Evolutionary conservation across 2,113 vertebrate genomes (phyloP), one percentile per base, ranked within the genome.

Genomic region (Bambusicola thoracicus): DNA sequence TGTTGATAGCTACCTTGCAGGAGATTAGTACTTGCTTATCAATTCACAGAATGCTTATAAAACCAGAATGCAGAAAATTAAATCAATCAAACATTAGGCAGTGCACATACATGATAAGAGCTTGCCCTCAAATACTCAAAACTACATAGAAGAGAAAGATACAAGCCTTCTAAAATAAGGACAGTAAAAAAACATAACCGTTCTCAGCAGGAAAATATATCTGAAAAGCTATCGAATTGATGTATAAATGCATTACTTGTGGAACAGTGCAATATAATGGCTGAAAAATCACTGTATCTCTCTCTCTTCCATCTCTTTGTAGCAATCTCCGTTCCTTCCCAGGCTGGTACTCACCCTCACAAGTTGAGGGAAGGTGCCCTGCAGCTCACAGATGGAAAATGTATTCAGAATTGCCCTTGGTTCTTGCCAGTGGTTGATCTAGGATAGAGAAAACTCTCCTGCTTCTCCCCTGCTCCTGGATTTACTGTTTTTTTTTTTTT

Each of bases 201-300:
- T 86, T 80, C 7, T 85, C 25, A 61, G 16, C 2, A 27, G 7
- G 34, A 62, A 89, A 87, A 79, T 55, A 6, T n/a, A 15, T 72
- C 53, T 80, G 5, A 85, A 92, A 67, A 67, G 3, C 21, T 20
- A 5, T 13, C 68, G 8, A 2, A 49, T 65, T 12, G 10, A 38
- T 10, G 29, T 3, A 58, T 13, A 61, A 68, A 49, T 21, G 8
- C 4, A 22, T 7, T 76, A 13, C 4, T 77, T 1, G 25, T 67
- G 29, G 67, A 91, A 70, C 11, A 81, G 4, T 29, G 7, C 16
- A 75, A 27, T 25, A 36, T 14, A 72, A 30, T 11, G 24, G 10
- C 13, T 84, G 59, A 2, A 63, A 69, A 46, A 46, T 5, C 0
- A 0, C 7, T 62, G 13, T 15, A 3, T 41, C 11, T 86, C 27